Percentiles rank a stretch among this genome's conserved stretches.
Evolutionary conservation across 2,797 vertebrate genomes (phyloP).

Genomic region (Rachycentron canadum): DNA sequence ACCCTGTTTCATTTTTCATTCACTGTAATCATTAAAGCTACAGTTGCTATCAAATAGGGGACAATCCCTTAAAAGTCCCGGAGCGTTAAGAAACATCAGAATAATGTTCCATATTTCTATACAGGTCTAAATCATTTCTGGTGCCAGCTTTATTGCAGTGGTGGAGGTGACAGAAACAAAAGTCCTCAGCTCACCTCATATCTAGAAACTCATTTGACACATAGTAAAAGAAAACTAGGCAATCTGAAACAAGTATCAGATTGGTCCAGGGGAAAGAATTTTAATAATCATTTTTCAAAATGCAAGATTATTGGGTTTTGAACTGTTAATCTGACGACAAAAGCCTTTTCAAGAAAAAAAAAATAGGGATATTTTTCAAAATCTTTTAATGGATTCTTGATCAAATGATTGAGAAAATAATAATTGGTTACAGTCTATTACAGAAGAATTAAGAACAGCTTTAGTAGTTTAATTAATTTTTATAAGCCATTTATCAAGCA

Average conservation of each 20-base stretch:
- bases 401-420: too few species aligned
- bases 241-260: not conserved
- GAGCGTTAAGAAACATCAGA: slow-evolving; percentile 28
- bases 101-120: slow-evolving; percentile 24
- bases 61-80: slow-evolving; percentile 37
- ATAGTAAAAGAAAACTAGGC: not conserved
- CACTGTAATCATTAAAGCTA: slow-evolving; percentile 60
- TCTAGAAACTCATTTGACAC: not conserved
- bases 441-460: too few species aligned
- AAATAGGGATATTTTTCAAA: too few species aligned
- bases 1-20: slow-evolving; percentile 48
- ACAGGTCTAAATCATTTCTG: slow-evolving; percentile 29
- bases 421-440: too few species aligned
- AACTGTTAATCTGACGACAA: too few species aligned
- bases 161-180: slow-evolving; percentile 20
- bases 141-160: slow-evolving; percentile 22
- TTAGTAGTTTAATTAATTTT: too few species aligned
- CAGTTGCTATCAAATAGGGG: slow-evolving; percentile 11
- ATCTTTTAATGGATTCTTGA: too few species aligned
- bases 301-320: too few species aligned
- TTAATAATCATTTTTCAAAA: not conserved
- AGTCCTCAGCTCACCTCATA: not conserved
- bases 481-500: too few species aligned
- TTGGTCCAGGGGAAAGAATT: not conserved
- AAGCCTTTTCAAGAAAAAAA: too few species aligned